Base-by-base conservation (phyloP, 2,888 invertebrate genomes). In the Drosophila recens region DNA sequence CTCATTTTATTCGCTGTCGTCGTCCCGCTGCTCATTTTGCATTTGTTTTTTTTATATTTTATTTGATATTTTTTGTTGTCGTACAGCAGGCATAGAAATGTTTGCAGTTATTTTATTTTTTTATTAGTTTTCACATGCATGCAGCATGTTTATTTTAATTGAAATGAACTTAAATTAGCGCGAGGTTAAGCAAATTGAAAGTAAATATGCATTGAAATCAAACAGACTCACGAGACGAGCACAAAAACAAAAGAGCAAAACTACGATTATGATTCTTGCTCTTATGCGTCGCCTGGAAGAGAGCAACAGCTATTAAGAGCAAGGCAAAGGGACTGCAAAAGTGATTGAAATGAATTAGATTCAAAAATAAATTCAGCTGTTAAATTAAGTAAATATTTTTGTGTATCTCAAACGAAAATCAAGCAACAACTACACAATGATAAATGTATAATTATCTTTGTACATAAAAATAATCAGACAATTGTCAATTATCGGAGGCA, bases 101-200 rank as follows among this genome's bases (percentile, higher is more conserved):
- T 64, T 70, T 79, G 63, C 69, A 65, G 53, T 58, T 61, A 67
- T 53, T 58, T 67, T 48, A 52, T 27, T 45, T 48, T 57, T 58
- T 61, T 61, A 67, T 80, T 65, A 62, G 48, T 71, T 64, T 69
- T 59, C 74, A 66, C 64, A 59, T 59, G 64, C 53, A 46, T 42
- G 56, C 20, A 38, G 45, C 73, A 73, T 71, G 68, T 61, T 70
- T 72, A 73, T 71, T 90, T 92, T 90, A 91, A 92, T 91, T 91
- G 81, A 90, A 91, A 90, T 91, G 90, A 91, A 92, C 92, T 90
- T 89, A 89, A 92, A 90, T 89, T 87, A 87, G 92, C 87, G 87
- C 91, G 91, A 92, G 92, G 92, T 81, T 92, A 90, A 87, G 79
- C 79, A 79, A 91, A 90, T 90, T 91, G 90, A 92, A 90, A 91